Base-by-base conservation (phyloP, 2,888 invertebrate species). In the Slavum lentiscoides region DNA sequence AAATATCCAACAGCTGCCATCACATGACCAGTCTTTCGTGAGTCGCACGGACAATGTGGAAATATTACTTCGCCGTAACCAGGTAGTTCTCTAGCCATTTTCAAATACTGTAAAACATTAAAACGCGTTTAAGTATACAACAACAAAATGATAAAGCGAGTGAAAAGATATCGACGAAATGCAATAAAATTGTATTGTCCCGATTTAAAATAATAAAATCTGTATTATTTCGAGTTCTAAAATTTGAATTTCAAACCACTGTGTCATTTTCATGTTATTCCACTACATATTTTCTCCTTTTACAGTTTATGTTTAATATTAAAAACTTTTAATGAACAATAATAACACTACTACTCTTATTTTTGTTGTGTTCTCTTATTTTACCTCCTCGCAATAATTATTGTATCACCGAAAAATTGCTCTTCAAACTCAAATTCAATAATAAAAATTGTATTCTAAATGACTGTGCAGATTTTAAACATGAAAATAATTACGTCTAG, bases 1-100 rank as follows among this genome's bases (percentile, higher is more conserved):
- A 87, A 87, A 86, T 89, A 86, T 86, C 93, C 92, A 64, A 95
- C 89, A 21, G 92, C 90, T 70, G 92, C 91, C 80, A 93, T 89
- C 70, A 96, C 95, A 87, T 94, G 94, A 64, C 95, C 96, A 84
- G 92, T 93, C 86, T 94, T 95, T 82, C 94, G 89, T 58, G 94
- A 94, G 89, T 97, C 96, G 87, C 96, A 96, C 55, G 93, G 89
- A 86, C 97, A 93, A 88, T 97, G 96, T 49, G 99, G 99, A 88
- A 98, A 97, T 73, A 94, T 93, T 19, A 97, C 90, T 86, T 94
- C 93, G 0, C 96, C 97, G 88, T 98, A 98, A 70, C 98, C 98
- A 75, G 94, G 93, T 84, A 98, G 88, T 84, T 92, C 90, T 82
- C 96, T 90, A 23, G 95, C 97, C 84, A 95, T 87, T 83, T 92